These are phyloP conservation scores for Takifugu flavidus DNA, from an alignment of 2,113 vertebrate species.

Conservation along the genomic window DNA sequence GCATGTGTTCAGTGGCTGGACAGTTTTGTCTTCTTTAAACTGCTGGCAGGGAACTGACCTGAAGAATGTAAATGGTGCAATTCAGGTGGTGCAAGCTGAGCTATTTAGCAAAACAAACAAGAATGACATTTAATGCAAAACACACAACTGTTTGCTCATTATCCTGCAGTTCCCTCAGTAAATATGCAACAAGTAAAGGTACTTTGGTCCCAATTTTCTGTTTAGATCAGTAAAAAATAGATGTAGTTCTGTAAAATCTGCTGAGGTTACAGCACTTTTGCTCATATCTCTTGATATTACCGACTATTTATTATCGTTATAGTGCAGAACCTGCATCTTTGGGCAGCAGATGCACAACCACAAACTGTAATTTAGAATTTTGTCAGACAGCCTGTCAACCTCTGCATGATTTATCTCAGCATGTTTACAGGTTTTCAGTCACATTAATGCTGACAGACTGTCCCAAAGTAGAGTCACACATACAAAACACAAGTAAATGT, in stretches of 20 bases:
- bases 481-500: not conserved
- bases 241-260: too few relatives aligned
- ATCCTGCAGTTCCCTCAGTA: not conserved
- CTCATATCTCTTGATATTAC: too few relatives aligned
- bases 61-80: slow-evolving; percentile 10
- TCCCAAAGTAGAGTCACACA: too few relatives aligned
- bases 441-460: slow-evolving; percentile 19
- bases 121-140: slow-evolving; percentile 1
- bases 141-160: not conserved
- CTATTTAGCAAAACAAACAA: slow-evolving; percentile 12
- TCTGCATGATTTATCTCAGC: slow-evolving; percentile 3
- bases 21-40: slow-evolving; percentile 29
- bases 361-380: too few relatives aligned
- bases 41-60: slow-evolving; percentile 5
- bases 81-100: slow-evolving; percentile 5
- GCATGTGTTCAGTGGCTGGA: slow-evolving; percentile 8
- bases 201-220: too few relatives aligned
- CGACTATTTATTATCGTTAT: too few relatives aligned
- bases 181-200: not conserved
- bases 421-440: slow-evolving; percentile 34
- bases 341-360: too few relatives aligned
- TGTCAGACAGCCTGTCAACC: slow-evolving; percentile 12
- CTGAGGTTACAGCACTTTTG: too few relatives aligned
- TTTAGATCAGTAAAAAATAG: too few relatives aligned
- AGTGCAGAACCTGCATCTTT: too few relatives aligned